Evolutionary conservation across 2,888 invertebrate genomes (phyloP).

Genomic region (Linnaemya vulpina): DNA sequence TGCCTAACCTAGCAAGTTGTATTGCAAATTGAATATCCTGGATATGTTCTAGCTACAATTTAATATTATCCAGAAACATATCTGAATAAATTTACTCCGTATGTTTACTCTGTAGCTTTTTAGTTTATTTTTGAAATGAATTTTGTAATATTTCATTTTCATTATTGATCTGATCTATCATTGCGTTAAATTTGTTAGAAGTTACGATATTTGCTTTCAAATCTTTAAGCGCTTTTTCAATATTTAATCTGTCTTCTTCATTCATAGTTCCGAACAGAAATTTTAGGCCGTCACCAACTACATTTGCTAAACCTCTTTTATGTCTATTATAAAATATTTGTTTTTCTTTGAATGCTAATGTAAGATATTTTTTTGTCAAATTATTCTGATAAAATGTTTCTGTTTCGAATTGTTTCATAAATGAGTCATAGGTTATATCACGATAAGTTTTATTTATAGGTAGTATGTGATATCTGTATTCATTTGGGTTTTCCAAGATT

Average conservation of each 20-base stretch:
- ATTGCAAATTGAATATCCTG: conserved; percentile 42
- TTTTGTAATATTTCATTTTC: conserved; percentile 17
- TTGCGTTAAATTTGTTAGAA: conserved; percentile 18
- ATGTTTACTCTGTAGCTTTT: too few species aligned
- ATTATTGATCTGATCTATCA: conserved; percentile 30
- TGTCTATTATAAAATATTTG: background rate
- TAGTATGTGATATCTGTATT: conserved; percentile 24
- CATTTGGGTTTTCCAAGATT: conserved; percentile 3
- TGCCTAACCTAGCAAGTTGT: conserved; percentile 23
- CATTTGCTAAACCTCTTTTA: conserved; percentile 7
- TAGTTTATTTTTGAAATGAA: background rate
- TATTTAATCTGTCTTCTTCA: conserved; percentile 23
- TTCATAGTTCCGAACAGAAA: background rate
- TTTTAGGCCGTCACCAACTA: conserved; percentile 15
- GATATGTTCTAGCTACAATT: conserved; percentile 25
- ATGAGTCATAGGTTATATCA: conserved; percentile 23
- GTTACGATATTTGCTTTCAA: conserved; percentile 15
- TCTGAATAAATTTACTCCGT: too few species aligned
- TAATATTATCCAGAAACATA: conserved; percentile 6
- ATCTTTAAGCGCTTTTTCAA: conserved; percentile 8
- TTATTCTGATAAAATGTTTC: background rate
- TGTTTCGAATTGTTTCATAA: background rate
- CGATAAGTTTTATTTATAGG: conserved; percentile 18
- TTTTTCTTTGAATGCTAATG: too few species aligned
- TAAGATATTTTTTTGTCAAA: too few species aligned